phyloP scores from a whole-genome alignment of 2,113 vertebrate species.

The Pygoscelis antarcticus region DNA sequence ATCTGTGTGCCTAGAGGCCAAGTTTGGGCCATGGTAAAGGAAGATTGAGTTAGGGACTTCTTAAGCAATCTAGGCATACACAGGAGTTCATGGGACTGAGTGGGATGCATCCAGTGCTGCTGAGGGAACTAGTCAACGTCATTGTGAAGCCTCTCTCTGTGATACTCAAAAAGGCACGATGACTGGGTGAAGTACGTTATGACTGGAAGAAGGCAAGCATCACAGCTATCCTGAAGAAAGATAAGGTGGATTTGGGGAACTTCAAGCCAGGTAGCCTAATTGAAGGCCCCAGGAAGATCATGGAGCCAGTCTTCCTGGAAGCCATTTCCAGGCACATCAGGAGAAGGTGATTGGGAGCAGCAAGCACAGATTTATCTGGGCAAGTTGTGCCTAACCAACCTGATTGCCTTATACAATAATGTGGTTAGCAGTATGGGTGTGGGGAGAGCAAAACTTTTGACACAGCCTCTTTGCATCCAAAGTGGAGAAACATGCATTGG shows the following conservation, averaged over 20 bases:
- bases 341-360: neutral
- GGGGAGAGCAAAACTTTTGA: neutral
- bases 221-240: neutral
- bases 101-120: neutral
- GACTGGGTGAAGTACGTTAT: neutral
- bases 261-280: neutral
- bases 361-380: neutral
- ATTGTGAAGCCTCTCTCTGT: neutral
- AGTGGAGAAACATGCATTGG: neutral
- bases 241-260: neutral
- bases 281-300: neutral
- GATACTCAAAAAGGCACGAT: neutral
- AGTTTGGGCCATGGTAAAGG: neutral
- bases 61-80: neutral
- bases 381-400: neutral
- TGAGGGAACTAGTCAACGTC: neutral
- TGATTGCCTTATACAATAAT: neutral
- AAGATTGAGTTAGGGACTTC: neutral
- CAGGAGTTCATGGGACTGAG: neutral
- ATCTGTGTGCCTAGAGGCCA: neutral
- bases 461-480: neutral
- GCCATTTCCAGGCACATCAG: neutral
- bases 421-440: neutral
- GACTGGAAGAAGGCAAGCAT: neutral
- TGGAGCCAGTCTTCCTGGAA: neutral